Evolutionary conservation across 2,113 vertebrate genomes (phyloP).

Genomic region (Mormyrus iriodes): DNA sequence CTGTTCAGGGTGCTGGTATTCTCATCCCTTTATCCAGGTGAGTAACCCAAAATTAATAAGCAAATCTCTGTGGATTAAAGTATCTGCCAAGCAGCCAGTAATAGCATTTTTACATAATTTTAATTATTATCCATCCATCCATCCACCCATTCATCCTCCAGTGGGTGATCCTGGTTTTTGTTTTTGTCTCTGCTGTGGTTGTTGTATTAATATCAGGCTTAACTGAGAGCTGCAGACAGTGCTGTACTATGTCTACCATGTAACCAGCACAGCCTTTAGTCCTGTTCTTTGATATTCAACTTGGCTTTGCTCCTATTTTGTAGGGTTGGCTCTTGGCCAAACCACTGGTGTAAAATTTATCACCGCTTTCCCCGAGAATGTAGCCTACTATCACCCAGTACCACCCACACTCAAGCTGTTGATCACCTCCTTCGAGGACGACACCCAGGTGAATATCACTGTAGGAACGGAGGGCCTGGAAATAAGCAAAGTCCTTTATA

Average conservation of each 20-base stretch:
- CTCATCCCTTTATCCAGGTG: background rate
- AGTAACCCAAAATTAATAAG: background rate
- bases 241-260: background rate
- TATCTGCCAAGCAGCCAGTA: background rate
- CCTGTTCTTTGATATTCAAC: background rate
- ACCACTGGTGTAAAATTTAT: constrained; percentile 33
- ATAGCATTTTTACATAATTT: background rate
- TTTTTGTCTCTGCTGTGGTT: background rate
- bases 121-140: background rate
- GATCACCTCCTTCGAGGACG: background rate
- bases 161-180: background rate
- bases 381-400: constrained; percentile 46
- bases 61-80: background rate
- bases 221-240: background rate
- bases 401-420: rapidly evolving
- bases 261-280: background rate
- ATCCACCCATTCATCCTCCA: background rate
- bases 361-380: constrained; percentile 58
- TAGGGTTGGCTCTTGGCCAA: background rate
- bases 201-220: background rate
- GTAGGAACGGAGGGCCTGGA: rapidly evolving
- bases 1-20: background rate
- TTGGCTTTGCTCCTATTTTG: background rate
- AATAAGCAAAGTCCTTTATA: rapidly evolving
- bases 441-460: background rate